Evolutionary conservation across 2,113 vertebrate genomes (phyloP).

Genomic region (Silurus glanis): DNA sequence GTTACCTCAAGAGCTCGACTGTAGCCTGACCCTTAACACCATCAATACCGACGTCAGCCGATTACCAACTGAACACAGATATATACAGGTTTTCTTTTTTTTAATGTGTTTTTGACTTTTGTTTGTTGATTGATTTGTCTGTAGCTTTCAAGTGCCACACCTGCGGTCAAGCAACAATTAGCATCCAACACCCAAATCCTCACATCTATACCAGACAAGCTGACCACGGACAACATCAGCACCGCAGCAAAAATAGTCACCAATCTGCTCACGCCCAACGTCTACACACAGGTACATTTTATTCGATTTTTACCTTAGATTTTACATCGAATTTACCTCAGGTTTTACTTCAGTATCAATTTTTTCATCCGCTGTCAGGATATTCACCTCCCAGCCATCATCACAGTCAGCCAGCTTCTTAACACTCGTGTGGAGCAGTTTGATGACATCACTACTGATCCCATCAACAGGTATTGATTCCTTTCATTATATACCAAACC

Average conservation of each 20-base stretch:
- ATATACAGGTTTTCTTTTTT: too few relatives aligned
- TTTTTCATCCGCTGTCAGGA: neutral
- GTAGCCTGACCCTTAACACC: neutral
- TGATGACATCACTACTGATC: rapidly evolving
- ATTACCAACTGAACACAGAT: neutral
- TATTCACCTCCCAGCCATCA: neutral
- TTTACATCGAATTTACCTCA: neutral
- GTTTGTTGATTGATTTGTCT: neutral
- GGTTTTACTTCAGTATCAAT: neutral
- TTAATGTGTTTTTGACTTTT: neutral
- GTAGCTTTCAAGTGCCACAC: neutral
- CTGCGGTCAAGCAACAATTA: rapidly evolving
- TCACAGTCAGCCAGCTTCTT: neutral
- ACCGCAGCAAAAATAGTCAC: neutral
- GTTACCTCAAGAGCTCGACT: neutral
- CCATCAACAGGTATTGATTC: neutral
- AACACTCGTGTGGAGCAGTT: neutral
- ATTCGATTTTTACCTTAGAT: neutral
- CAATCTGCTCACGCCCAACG: neutral
- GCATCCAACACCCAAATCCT: neutral
- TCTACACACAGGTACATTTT: neutral
- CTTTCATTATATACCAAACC: neutral
- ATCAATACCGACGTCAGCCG: neutral
- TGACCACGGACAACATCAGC: neutral
- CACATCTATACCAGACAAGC: neutral